Evolutionary conservation across 2,113 vertebrate genomes (phyloP).

Genomic region (Heptranchias perlo): DNA sequence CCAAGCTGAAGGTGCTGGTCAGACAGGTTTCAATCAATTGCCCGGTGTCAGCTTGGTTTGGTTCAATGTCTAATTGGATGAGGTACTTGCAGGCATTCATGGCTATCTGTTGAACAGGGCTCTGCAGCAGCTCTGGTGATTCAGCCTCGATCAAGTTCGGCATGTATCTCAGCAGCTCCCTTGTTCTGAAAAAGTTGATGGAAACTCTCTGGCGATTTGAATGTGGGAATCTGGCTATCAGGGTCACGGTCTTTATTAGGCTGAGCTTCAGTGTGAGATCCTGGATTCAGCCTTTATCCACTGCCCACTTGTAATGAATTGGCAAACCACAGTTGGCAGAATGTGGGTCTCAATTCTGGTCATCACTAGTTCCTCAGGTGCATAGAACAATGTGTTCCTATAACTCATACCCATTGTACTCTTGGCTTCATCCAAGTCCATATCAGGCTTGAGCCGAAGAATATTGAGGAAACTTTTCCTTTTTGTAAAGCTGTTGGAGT

Average conservation of each 20-base stretch:
- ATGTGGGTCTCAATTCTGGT: conserved; percentile 70
- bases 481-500: background rate
- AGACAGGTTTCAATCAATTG: conserved; percentile 71
- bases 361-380: conserved; percentile 73
- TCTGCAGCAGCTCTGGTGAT: conserved; percentile 61
- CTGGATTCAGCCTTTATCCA: conserved; percentile 41
- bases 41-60: conserved; percentile 62
- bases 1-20: conserved; percentile 62
- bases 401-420: conserved; percentile 81
- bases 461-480: background rate
- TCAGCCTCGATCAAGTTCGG: conserved; percentile 83
- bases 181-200: conserved; percentile 73
- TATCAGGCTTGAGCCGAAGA: conserved; percentile 71
- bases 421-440: conserved; percentile 76
- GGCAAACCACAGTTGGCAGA: conserved; percentile 71
- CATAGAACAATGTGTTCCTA: conserved; percentile 66
- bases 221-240: conserved; percentile 71
- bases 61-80: conserved; percentile 60
- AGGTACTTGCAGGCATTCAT: conserved; percentile 74
- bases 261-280: conserved; percentile 83
- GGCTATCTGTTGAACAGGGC: conserved; percentile 72
- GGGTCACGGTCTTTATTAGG: conserved; percentile 76
- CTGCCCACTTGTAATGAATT: conserved; percentile 78
- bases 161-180: conserved; percentile 76
- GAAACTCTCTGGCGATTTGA: conserved; percentile 55